Conservation (phyloP, 2,113 vertebrate species). For the Leucopsar rothschildi region DNA sequence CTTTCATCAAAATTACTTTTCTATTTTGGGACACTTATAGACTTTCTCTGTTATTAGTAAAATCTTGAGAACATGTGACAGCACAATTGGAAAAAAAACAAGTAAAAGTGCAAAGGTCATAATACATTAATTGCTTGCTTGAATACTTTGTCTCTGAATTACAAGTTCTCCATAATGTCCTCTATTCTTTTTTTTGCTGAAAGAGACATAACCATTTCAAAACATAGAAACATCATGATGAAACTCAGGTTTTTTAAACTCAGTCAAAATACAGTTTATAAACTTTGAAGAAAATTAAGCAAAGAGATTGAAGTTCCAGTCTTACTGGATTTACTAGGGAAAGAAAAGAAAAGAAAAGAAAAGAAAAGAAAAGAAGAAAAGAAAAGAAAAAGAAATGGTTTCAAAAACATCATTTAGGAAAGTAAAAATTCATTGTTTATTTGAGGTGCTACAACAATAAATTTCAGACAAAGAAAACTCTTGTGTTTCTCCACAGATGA, state of each 20-base stretch:
- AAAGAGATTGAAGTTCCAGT: background rate
- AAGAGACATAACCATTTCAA: background rate
- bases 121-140: background rate
- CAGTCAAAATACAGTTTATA: background rate
- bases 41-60: background rate
- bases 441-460: background rate
- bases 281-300: background rate
- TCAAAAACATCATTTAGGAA: background rate
- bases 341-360: background rate
- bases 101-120: background rate
- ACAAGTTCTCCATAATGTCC: background rate
- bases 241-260: background rate
- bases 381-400: background rate
- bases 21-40: constrained; percentile 16
- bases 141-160: background rate
- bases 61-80: background rate
- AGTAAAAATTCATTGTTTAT: background rate
- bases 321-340: background rate
- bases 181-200: background rate
- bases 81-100: background rate
- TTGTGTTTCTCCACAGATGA: background rate
- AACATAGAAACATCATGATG: background rate
- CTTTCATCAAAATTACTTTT: constrained; percentile 6
- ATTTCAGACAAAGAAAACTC: background rate
- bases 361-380: background rate